Evolutionary conservation across 1,140 invertebrate species (phyloP).

Genomic region (Cydia strobilella): DNA sequence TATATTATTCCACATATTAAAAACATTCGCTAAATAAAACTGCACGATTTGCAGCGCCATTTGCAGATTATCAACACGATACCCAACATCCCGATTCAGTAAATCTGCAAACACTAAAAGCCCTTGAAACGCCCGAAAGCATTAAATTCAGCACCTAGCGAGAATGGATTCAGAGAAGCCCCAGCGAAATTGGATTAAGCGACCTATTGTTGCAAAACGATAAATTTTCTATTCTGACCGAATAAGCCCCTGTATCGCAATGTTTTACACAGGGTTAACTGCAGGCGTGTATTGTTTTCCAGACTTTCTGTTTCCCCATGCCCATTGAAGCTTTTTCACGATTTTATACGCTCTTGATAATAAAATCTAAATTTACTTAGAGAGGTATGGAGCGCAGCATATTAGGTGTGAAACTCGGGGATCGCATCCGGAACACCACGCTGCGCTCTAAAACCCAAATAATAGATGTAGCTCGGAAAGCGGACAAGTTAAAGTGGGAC

Average conservation of each 20-base stretch:
- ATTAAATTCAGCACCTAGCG: constrained; percentile 36
- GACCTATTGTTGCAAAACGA: constrained; percentile 64
- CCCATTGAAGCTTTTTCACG: constrained; percentile 37
- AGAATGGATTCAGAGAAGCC: constrained; percentile 51
- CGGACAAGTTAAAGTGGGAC: too few species aligned
- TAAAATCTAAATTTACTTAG: constrained; percentile 1
- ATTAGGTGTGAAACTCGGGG: too few species aligned
- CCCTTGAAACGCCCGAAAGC: neutral
- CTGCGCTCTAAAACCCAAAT: too few species aligned
- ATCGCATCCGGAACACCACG: too few species aligned
- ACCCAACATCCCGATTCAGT: neutral
- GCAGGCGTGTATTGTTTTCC: constrained; percentile 51
- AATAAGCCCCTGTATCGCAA: constrained; percentile 53
- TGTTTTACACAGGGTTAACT: constrained; percentile 55
- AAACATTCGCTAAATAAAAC: neutral
- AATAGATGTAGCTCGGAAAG: too few species aligned
- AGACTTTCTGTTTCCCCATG: constrained; percentile 37
- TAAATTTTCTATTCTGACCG: constrained; percentile 65
- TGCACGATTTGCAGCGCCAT: neutral
- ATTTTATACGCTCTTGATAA: constrained; percentile 29
- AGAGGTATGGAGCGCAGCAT: too few species aligned
- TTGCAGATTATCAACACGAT: neutral
- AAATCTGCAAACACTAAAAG: constrained; percentile 22
- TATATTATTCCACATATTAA: neutral
- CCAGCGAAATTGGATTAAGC: constrained; percentile 58